Evolutionary conservation across 2,888 invertebrate species (phyloP), one percentile per base, ranked within the genome.

Genomic region (Ophion ellenae): DNA sequence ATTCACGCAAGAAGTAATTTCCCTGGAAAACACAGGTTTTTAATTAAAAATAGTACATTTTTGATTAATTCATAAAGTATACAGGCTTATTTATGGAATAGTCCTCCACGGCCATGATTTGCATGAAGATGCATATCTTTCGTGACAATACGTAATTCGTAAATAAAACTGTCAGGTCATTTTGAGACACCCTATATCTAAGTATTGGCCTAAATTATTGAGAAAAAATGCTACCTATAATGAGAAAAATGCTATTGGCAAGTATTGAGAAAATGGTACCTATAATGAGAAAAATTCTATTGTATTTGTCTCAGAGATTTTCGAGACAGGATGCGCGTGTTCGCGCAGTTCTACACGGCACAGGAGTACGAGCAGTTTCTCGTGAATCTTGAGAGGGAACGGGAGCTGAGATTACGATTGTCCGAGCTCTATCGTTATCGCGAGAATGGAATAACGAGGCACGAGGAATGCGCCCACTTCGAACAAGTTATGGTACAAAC

Each of bases 301-400:
- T 36, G 5, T 5, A 36, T 63, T 74, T 81, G 11, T 88, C 92
- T 1, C 92, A 97, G 97, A 90, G 97, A 97, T 89, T 96, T 98
- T 91, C 96, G 97, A 64, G 98, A 99, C 88, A 96, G 97, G 61
- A 96, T 98, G 94, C 96, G 97, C 57, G 97, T 97, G 87, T 97
- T 98, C 91, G 97, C 98, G 2, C 98, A 98, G 93, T 98, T 98
- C 95, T 97, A 97, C 92, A 97, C 98, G 1, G 96, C 97, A 45
- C 96, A 96, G 81, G 98, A 99, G 93, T 97, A 98, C 90, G 97
- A 97, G 85, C 96, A 97, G 86, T 96, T 98, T 45, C 95, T 97
- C 74, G 96, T 96, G 6, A 97, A 97, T 86, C 94, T 98, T 79
- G 97, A 97, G 94, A 96, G 97, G 81, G 98, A 99, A 94, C 96